Base-by-base conservation (phyloP, 2,113 vertebrate genomes). In the Lagenorhynchus albirostris region DNA sequence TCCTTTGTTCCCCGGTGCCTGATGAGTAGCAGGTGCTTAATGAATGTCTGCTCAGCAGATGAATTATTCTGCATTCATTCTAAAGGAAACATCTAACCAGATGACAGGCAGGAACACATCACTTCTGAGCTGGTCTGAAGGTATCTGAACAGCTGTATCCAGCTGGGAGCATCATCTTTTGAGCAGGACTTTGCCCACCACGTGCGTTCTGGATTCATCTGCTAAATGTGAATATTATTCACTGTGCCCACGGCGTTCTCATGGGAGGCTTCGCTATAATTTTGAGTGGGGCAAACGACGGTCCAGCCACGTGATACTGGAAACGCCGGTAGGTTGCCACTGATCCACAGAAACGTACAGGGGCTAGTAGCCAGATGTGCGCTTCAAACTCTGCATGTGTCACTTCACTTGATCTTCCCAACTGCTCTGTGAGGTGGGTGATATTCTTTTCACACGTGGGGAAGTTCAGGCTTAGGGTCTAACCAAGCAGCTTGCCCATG, bases 1-100 rank as follows among this genome's bases (percentile, higher is more conserved):
- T 47, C 87, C 63, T 94, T 91, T 91, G 91, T 73, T 92, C 62
- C 79, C 65, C 3, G 0, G 15, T 13, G 36, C 77, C 91, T 92
- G 92, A 65, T 41, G 70, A 44, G 62, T 82, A 76, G 60, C 60
- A 93, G 36, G 47, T 81, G 33, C 77, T 97, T 73, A 21, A 0
- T 58, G 80, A 82, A 71, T 80, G 74, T 89, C 91, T 94, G 89
- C 41, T 94, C 50, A 63, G 83, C 26, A 55, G 55, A 53, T 74
- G 36, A 88, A 29, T 91, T 38, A 50, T 65, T 38, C 44, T n/a
- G 63, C 67, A 20, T 92, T 82, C 73, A 60, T 92, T 91, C 33
- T 25, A 47, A 79, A 89, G 87, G 68, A 92, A 44, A 8, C 26
- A 3, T 58, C 74, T 73, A 53, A 71, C 60, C 71, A 92, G 70